phyloP scores from a whole-genome alignment of 2,113 vertebrate species.

The Labeo catla region DNA sequence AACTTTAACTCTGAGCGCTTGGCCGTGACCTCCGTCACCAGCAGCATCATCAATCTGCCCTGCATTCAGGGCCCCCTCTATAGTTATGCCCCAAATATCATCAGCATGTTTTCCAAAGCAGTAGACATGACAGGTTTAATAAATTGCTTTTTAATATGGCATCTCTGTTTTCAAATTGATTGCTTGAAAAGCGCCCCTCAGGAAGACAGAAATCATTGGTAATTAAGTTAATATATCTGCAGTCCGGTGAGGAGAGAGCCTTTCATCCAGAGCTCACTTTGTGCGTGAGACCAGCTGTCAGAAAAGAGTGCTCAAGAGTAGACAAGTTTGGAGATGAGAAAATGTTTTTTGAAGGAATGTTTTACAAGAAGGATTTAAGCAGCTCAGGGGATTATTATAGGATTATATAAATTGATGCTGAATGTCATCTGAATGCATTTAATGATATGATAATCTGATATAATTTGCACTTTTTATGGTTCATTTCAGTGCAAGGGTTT shows the following conservation, averaged over 20 bases:
- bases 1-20: not conserved
- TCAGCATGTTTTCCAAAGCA: not conserved
- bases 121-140: not conserved
- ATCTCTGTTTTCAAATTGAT: slow-evolving; percentile 47
- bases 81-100: slow-evolving; percentile 6
- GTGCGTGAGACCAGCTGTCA: not conserved
- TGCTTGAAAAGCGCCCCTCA: slow-evolving; percentile 3
- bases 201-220: slow-evolving; percentile 50
- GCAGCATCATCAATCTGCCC: slow-evolving; percentile 17
- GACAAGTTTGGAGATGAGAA: not conserved
- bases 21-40: not conserved
- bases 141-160: slow-evolving; percentile 51
- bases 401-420: slow-evolving; percentile 20
- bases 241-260: not conserved
- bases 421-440: slow-evolving; percentile 9
- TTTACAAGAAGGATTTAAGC: not conserved
- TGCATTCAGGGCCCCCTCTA: not conserved
- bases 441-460: slow-evolving; percentile 7
- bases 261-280: not conserved
- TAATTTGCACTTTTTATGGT: slow-evolving; percentile 19
- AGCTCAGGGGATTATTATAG: not conserved
- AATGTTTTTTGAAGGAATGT: not conserved
- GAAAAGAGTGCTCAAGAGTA: not conserved
- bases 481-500: not conserved
- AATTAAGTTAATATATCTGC: slow-evolving; percentile 52